phyloP scores from a whole-genome alignment of 1,140 invertebrate species.

The Drosophila pseudoobscura region DNA sequence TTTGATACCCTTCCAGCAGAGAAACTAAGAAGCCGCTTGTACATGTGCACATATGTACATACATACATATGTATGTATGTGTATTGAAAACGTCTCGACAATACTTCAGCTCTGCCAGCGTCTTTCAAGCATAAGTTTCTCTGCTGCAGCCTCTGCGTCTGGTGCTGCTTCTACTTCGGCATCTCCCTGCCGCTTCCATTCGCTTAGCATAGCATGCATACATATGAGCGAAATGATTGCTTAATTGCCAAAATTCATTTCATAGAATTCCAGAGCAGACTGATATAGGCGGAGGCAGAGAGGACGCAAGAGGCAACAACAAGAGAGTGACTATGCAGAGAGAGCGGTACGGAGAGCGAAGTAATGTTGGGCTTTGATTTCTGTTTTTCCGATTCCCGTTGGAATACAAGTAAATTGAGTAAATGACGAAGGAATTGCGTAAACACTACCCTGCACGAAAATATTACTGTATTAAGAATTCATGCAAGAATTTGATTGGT shows the following conservation, averaged over 20 bases:
- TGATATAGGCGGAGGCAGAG: background rate
- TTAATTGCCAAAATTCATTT: slow-evolving; percentile 56
- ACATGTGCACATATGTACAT: no score
- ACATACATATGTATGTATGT: no score
- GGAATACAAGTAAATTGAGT: no score
- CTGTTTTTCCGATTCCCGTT: background rate
- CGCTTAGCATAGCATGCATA: slow-evolving; percentile 13
- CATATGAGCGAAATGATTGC: slow-evolving; percentile 42
- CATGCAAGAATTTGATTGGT: no score
- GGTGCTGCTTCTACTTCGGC: background rate
- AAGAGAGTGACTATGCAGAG: background rate
- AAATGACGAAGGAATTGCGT: no score
- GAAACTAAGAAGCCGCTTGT: no score
- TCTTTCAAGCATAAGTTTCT: slow-evolving; percentile 21
- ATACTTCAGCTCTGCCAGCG: slow-evolving; percentile 20
- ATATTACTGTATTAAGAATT: no score
- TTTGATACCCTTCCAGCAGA: no score
- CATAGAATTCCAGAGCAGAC: slow-evolving; percentile 18
- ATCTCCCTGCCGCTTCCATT: background rate
- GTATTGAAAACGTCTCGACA: no score
- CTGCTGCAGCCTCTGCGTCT: no score
- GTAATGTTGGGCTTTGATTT: background rate
- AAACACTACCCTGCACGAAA: no score
- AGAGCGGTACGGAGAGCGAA: background rate
- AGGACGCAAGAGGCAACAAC: background rate